Conservation (phyloP, 2,888 invertebrate genomes). For the Amblyjoppa proteus region DNA sequence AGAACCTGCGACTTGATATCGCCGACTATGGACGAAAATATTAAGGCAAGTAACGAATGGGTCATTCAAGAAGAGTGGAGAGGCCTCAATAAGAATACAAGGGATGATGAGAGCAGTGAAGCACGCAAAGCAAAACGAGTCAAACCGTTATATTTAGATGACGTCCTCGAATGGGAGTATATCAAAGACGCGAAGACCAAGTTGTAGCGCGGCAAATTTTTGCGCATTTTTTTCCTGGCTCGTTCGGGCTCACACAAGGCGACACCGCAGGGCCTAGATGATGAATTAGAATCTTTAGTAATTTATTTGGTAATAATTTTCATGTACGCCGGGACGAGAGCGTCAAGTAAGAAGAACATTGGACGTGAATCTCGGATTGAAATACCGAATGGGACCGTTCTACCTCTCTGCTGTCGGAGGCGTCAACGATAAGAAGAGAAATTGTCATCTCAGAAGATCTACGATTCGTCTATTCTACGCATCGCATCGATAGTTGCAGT, state of each 20-base stretch:
- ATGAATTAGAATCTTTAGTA: too few relatives aligned
- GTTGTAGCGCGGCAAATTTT: not conserved
- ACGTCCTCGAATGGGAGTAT: constrained; percentile 25
- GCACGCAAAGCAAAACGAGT: constrained; percentile 2
- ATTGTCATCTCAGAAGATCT: too few relatives aligned
- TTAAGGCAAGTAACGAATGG: constrained; percentile 4
- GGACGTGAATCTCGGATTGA: too few relatives aligned
- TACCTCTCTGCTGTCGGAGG: too few relatives aligned
- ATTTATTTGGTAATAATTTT: too few relatives aligned
- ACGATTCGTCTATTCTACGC: too few relatives aligned
- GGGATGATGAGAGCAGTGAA: not conserved
- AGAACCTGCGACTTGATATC: too few relatives aligned
- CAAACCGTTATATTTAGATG: constrained; percentile 39
- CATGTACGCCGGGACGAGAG: too few relatives aligned
- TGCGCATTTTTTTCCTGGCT: too few relatives aligned
- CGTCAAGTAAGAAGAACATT: not conserved
- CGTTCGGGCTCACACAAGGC: not conserved
- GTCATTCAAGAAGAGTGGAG: constrained; percentile 5
- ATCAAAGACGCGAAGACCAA: constrained; percentile 31
- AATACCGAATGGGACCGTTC: too few relatives aligned
- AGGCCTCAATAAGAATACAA: not conserved
- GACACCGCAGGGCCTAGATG: not conserved
- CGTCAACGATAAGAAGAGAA: too few relatives aligned
- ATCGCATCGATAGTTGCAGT: too few relatives aligned
- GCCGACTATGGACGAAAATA: not conserved